Evolutionary conservation across 1,140 invertebrate species (phyloP), one percentile per base, ranked within the genome.

Genomic region (Dryas iulia): DNA sequence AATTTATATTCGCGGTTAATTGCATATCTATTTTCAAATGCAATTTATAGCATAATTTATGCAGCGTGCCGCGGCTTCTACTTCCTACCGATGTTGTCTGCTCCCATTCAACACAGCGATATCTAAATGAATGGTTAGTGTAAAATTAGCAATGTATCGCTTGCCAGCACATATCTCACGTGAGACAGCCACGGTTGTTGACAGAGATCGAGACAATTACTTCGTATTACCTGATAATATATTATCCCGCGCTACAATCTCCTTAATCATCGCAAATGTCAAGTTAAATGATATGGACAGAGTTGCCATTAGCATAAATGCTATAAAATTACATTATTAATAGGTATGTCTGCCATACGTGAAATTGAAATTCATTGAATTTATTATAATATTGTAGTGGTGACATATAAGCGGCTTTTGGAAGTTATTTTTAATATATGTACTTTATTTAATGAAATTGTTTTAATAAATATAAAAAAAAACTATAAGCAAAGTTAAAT

Each of bases 141-240:
- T 84, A 73, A 87, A 89, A 87, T 89, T 89, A 91, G 87, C 78
- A 74, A 77, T 77, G 76, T 84, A 82, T 80, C 77, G 71, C 72
- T 74, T 87, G 89, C 86, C 88, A 89, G 87, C 61, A 78, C 80
- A 86, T 89, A 86, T 86, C 78, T 90, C 87, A 87, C 60, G 58
- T 63, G 63, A 76, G 84, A 84, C 85, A 83, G 76, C 66, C 62
- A 66, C 78, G 70, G 77, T 80, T 81, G 80, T 80, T 83, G 82
- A 82, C 81, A 77, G 81, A 83, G 82, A 82, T 86, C 77, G 77
- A 77, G 80, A 88, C 85, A 86, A 89, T 88, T 89, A 85, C 80
- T 80, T 66, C 65, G 74, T 81, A 90, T 82, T 83, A 86, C 79
- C 79, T 82, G 80, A 83, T 86, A 84, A 86, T 89, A 86, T 84